Evolutionary conservation across 2,888 invertebrate genomes (phyloP).

Genomic region (Diplolepis rosae): DNA sequence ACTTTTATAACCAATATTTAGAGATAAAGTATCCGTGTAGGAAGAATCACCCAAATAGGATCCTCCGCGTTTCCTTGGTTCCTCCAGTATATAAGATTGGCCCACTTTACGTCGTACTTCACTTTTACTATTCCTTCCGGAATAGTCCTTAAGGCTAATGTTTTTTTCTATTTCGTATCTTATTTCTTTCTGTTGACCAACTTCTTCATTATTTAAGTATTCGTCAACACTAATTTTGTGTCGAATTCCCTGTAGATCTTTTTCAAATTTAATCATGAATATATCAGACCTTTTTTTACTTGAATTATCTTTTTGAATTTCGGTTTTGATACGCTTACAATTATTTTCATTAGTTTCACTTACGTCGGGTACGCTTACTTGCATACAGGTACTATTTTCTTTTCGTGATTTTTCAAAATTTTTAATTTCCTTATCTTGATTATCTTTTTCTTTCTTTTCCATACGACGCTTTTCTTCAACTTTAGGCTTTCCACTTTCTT

Average conservation of each 20-base stretch:
- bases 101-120: not conserved
- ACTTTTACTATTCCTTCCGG: not conserved
- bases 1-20: slow-evolving; percentile 49
- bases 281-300: slow-evolving; percentile 35
- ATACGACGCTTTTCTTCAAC: slow-evolving; percentile 45
- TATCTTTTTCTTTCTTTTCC: slow-evolving; percentile 48
- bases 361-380: slow-evolving; percentile 48
- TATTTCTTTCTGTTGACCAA: slow-evolving; percentile 56
- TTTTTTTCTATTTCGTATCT: slow-evolving; percentile 67
- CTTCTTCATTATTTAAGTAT: slow-evolving; percentile 46
- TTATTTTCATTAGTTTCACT: slow-evolving; percentile 50
- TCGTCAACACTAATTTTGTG: slow-evolving; percentile 38
- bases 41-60: slow-evolving; percentile 5
- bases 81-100: not conserved
- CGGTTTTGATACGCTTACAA: slow-evolving; percentile 56
- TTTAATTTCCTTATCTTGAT: slow-evolving; percentile 42
- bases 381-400: slow-evolving; percentile 32
- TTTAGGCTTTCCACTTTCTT: slow-evolving; percentile 46
- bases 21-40: not conserved
- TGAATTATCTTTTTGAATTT: slow-evolving; percentile 51
- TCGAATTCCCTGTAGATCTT: slow-evolving; percentile 38
- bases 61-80: slow-evolving; percentile 60
- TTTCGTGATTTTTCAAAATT: slow-evolving; percentile 38
- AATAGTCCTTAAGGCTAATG: not conserved
- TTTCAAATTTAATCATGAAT: slow-evolving; percentile 33